Percentiles rank a stretch among this genome's conserved stretches.
These are phyloP conservation scores for Ormyrus labotus DNA, from an alignment of 2,888 invertebrate species.

Conservation along the genomic window DNA sequence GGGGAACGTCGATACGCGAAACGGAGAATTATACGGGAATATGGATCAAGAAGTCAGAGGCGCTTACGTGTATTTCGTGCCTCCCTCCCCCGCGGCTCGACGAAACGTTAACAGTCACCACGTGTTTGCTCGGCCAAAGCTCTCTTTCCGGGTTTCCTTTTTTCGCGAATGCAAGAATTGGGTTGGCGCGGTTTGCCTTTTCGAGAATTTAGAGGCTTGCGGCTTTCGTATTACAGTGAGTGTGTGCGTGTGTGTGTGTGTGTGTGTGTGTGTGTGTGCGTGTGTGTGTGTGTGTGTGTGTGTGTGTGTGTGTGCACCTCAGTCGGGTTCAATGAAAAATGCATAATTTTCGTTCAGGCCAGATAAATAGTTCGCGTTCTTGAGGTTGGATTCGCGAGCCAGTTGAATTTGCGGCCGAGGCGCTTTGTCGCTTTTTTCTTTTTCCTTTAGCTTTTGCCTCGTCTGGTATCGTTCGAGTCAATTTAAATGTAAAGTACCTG, in stretches of 20 bases:
- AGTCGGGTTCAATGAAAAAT: neutral
- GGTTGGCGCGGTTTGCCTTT: constrained; percentile 14
- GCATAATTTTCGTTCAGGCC: constrained; percentile 25
- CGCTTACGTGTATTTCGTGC: neutral
- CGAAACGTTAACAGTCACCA: too few relatives aligned
- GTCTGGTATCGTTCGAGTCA: neutral
- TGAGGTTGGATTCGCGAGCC: neutral
- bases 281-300: too few relatives aligned
- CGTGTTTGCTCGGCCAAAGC: neutral
- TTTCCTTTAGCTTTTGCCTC: neutral
- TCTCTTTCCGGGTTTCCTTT: neutral
- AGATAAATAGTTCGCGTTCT: constrained; percentile 31
- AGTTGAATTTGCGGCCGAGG: constrained; percentile 16
- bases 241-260: too few relatives aligned
- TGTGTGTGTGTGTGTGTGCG: neutral
- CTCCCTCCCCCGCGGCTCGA: too few relatives aligned
- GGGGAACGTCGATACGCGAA: neutral
- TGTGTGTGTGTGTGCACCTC: neutral
- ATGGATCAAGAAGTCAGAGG: neutral
- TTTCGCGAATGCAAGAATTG: constrained; percentile 9
- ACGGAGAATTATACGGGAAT: constrained; percentile 13
- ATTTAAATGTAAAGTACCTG: constrained; percentile 18
- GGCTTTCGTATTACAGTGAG: neutral
- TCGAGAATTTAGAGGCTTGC: constrained; percentile 31
- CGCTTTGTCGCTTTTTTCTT: neutral